phyloP scores from a whole-genome alignment of 1,140 invertebrate species.

The Drosophila azteca region DNA sequence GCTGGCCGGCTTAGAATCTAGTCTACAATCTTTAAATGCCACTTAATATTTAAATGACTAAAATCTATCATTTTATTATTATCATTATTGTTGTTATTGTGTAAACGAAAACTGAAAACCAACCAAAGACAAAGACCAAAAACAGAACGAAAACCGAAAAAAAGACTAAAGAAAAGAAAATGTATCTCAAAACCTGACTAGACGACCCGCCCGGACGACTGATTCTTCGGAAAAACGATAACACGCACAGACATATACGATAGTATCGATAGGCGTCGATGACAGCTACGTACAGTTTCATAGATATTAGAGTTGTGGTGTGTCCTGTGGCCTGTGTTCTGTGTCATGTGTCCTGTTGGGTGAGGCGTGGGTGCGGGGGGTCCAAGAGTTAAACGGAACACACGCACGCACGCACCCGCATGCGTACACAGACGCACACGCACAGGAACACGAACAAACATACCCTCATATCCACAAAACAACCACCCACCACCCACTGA shows the following conservation, averaged over 20 bases:
- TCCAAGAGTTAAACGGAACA: not conserved
- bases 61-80: conserved; percentile 80
- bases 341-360: conserved; percentile 15
- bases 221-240: not conserved
- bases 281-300: conserved; percentile 23
- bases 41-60: conserved; percentile 76
- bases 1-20: conserved; percentile 48
- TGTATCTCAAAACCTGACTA: conserved; percentile 6
- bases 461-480: conserved; percentile 14
- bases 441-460: conserved; percentile 8
- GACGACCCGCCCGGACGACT: conserved; percentile 12
- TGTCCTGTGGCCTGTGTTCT: conserved; percentile 14
- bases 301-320: conserved; percentile 43
- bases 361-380: not conserved
- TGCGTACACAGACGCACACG: conserved; percentile 11
- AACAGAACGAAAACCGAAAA: conserved; percentile 12
- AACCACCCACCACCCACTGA: conserved; percentile 13
- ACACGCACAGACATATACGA: not conserved
- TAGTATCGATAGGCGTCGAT: conserved; percentile 32
- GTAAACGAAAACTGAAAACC: conserved; percentile 51
- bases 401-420: conserved; percentile 7
- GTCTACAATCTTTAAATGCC: conserved; percentile 52
- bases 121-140: conserved; percentile 19
- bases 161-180: not conserved
- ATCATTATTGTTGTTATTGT: conserved; percentile 78